A percentile compares a stretch with the other conserved stretches of the same genome.
phyloP scores from a whole-genome alignment of 1,140 invertebrate genomes.

The Hylaeus anthracinus region DNA sequence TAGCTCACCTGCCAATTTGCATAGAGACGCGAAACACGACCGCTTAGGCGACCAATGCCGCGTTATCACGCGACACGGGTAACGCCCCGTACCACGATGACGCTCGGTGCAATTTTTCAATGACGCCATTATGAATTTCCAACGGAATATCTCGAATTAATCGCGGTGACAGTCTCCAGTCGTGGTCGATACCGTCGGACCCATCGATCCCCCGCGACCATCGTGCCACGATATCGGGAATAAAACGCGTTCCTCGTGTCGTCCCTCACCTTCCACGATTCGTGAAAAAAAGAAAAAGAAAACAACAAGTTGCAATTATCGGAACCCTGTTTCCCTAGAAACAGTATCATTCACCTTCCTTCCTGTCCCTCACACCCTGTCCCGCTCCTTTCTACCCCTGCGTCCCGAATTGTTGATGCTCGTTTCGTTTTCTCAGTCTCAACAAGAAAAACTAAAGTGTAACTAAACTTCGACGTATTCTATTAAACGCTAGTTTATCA shows the following conservation, averaged over 20 bases:
- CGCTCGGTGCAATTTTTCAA: conserved; percentile 46
- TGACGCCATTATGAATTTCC: conserved; percentile 13
- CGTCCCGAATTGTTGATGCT: conserved; percentile 67
- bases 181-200: not conserved
- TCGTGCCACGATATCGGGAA: too few species aligned
- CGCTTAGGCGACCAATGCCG: conserved; percentile 67
- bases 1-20: conserved; percentile 73
- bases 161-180: conserved; percentile 9
- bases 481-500: conserved; percentile 79
- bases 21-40: conserved; percentile 71
- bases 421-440: conserved; percentile 70
- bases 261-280: not conserved
- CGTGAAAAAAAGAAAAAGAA: too few species aligned
- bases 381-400: not conserved
- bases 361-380: not conserved
- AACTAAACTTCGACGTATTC: conserved; percentile 76
- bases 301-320: not conserved
- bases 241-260: not conserved
- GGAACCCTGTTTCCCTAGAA: not conserved
- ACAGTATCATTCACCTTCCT: not conserved
- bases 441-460: conserved; percentile 71
- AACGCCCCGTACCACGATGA: conserved; percentile 48
- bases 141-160: not conserved
- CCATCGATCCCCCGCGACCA: not conserved
- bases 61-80: conserved; percentile 69